Evolutionary conservation across 2,888 invertebrate species (phyloP), one percentile per base, ranked within the genome.

Genomic region (Epirrita christyi): DNA sequence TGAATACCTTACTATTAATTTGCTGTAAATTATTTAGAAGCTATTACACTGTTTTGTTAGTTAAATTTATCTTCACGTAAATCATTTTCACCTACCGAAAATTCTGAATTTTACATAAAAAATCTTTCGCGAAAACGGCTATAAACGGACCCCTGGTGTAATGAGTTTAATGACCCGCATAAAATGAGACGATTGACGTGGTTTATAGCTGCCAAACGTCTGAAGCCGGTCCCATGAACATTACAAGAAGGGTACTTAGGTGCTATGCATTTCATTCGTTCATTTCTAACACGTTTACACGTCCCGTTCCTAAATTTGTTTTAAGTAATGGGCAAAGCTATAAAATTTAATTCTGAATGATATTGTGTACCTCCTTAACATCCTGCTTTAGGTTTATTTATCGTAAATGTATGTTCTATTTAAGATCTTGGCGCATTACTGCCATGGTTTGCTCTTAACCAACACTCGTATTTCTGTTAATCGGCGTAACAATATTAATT

Each of bases 91-190:
- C 54, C 54, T 59, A 41, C 48, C 44, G 11, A 55, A 55, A 60
- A 53, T 66, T 60, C 58, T 49, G 58, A 59, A 58, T 64, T 62
- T 62, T 53, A 55, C 56, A 59, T 64, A 57, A 64, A 64, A 21
- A 66, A 61, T 58, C 57, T 59, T 61, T 61, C 61, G 59, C 60
- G 64, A 56, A 61, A 61, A 56, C 54, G 49, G 63, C 61, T 60
- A 65, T 67, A 67, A 67, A 67, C 56, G 59, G 58, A 59, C 61
- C 67, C 62, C 63, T 49, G 63, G 60, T 57, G 62, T 67, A 64
- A 67, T 67, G 65, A 63, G 63, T 67, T 59, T 67, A 67, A 67
- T 67, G 67, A 62, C 63, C 63, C 62, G 62, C 59, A 62, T 65
- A 62, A 65, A 67, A 65, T 61, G 67, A 59, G 63, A 62, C 65